phyloP scores from a whole-genome alignment of 2,888 invertebrate species.

The Xanthostigma xanthostigma region DNA sequence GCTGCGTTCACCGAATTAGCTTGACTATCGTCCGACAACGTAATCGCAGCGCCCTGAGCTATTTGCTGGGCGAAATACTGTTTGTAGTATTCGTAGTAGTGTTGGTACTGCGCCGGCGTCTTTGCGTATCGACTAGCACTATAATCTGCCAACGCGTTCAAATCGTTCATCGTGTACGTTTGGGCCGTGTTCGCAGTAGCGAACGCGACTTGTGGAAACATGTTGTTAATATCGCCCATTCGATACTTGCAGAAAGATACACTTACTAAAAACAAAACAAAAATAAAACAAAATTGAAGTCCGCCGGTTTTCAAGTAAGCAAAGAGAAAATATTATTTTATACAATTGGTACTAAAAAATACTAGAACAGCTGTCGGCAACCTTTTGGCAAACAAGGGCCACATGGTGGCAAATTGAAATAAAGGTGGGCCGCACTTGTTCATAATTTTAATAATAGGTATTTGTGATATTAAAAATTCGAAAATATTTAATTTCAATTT shows the following conservation, averaged over 20 bases:
- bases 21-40: conserved; percentile 36
- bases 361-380: no score
- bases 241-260: conserved; percentile 41
- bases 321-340: neutral
- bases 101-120: conserved; percentile 51
- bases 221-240: conserved; percentile 29
- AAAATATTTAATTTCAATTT: no score
- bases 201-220: conserved; percentile 27
- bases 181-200: conserved; percentile 22
- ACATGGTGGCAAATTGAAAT: no score
- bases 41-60: conserved; percentile 37
- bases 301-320: no score
- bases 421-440: no score
- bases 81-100: conserved; percentile 55
- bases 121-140: conserved; percentile 61
- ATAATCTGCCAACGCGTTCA: conserved; percentile 59
- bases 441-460: no score
- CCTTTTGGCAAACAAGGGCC: no score
- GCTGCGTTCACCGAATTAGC: conserved; percentile 70
- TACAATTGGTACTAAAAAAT: neutral
- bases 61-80: conserved; percentile 55
- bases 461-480: no score
- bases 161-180: conserved; percentile 46
- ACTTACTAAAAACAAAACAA: conserved; percentile 25
- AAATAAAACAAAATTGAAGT: neutral